Base-by-base conservation (phyloP, 2,113 vertebrate genomes). In the Chunga burmeisteri region DNA sequence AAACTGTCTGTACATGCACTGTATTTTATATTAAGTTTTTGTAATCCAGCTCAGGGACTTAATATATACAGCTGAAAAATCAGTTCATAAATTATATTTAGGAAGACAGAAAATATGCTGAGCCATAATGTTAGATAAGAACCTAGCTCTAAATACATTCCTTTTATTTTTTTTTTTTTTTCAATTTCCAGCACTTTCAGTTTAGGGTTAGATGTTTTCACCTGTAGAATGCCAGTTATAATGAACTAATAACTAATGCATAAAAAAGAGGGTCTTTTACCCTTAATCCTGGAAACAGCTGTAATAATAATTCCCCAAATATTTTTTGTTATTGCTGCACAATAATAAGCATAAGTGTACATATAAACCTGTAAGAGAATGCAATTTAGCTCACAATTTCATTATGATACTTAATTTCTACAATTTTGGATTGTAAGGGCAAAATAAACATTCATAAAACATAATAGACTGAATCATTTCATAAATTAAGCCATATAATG, bases 1-100 rank as follows among this genome's bases (percentile, higher is more conserved):
- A 50, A 96, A 87, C 14, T 62, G 55, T 42, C 21, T 81, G 15
- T 61, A 75, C 17, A 25, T 67, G 38, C 77, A 68, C 30, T 85
- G 44, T 36, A 66, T 96, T 96, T 95, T 71, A 63, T 71, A 82
- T 93, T 94, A 93, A 95, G 75, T 96, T 93, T 90, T 91, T 85
- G 56, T 92, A 93, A 95, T 91, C 66, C 49, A 88, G 81, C 68
- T 96, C 79, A 90, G 83, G 81, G 81, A 81, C 23, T 91, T 96
- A 66, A 67, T 46, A 94, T 72, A 46, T 88, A 93, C 58, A 96
- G 67, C n/a, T 18, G 49, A 95, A 96, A 56, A 94, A 81, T 50
- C 68, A 90, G 70, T 79, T 65, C 72, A 66, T 86, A 95, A 74
- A 93, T 95, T 95, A 66, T 94, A 95, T 88, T 94, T 59, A 91